Conservation (phyloP, 2,888 invertebrate genomes). For the Scrobipalpa atriplicella region DNA sequence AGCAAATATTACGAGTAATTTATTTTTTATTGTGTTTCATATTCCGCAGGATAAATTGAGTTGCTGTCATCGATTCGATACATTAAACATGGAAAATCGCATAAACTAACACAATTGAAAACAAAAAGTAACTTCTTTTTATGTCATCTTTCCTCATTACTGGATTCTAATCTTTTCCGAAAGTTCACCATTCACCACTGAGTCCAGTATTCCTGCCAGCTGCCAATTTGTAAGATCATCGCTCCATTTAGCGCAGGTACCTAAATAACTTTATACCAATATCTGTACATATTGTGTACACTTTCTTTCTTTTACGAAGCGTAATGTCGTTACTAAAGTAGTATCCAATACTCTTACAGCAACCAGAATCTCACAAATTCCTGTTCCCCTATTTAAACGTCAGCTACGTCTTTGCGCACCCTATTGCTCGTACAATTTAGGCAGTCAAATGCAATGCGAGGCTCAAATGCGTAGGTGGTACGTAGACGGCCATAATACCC, state of each 20-base stretch:
- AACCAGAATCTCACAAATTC: slow-evolving; percentile 24
- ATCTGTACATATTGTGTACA: not conserved
- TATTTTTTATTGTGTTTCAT: not conserved
- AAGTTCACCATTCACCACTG: no score
- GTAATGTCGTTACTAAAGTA: not conserved
- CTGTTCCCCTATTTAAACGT: slow-evolving; percentile 40
- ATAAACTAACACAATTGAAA: no score
- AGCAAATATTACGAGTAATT: slow-evolving; percentile 1
- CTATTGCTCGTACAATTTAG: slow-evolving; percentile 50
- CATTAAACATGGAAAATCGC: no score
- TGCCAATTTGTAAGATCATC: no score
- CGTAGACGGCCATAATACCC: not conserved
- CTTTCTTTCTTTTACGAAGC: not conserved
- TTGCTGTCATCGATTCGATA: no score
- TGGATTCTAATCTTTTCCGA: no score
- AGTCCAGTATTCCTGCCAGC: no score
- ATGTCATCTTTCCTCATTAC: no score
- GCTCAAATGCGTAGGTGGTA: not conserved
- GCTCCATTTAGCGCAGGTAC: no score
- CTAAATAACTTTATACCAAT: no score
- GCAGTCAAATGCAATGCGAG: slow-evolving; percentile 52
- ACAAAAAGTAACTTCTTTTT: no score
- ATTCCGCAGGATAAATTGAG: not conserved
- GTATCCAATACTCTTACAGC: not conserved
- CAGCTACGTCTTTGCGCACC: slow-evolving; percentile 46